Evolutionary conservation across 2,797 vertebrate species (phyloP), one percentile per base, ranked within the genome.

Genomic region (Peromyscus attwateri): DNA sequence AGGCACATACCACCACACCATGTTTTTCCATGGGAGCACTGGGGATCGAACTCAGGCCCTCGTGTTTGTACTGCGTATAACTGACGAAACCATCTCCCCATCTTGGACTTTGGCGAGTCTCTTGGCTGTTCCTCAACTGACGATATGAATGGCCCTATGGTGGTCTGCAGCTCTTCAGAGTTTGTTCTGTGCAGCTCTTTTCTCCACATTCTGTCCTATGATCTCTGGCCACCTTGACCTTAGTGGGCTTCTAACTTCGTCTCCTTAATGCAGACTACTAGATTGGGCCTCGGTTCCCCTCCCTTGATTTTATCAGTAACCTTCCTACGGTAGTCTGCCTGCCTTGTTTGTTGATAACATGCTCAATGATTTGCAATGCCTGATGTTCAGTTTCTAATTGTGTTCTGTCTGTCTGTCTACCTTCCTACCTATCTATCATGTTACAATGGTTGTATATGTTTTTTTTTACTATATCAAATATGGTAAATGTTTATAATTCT

Each of bases 391-490:
- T 68, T 71, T 89, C n/a, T 90, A 43, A 92, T 64, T 55, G 55
- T 68, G 17, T 85, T 49, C 21, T 34, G 1, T n/a, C 62, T 37
- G 3, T 31, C 82, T 66, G 16, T 3, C 34, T 82, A 1, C 34
- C 31, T 82, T 4, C n/a, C n/a, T 81, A 16, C 55, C 5, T 43
- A 10, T 2, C n/a, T 6, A 43, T 19, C 73, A 52, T 55, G 64
- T 73, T 14, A 29, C 49, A 37, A 37, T 87, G 23, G 46, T 71
- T 43, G n/a, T 73, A 49, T 19, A 21, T 40, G 3, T 43, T 1
- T 40, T 70, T 77, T 87, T 90, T 85, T 84, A 49, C 80, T 87
- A 19, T 85, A 70, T 94, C 55, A 79, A 29, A 34, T 92, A 34
- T 52, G 37, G 23, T 37, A 89, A 43, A 57, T n/a, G 55, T 87